Percentiles rank a stretch among this genome's conserved stretches.
These are phyloP conservation scores for Pithys albifrons DNA, from an alignment of 2,113 vertebrate species.

Conservation along the genomic window DNA sequence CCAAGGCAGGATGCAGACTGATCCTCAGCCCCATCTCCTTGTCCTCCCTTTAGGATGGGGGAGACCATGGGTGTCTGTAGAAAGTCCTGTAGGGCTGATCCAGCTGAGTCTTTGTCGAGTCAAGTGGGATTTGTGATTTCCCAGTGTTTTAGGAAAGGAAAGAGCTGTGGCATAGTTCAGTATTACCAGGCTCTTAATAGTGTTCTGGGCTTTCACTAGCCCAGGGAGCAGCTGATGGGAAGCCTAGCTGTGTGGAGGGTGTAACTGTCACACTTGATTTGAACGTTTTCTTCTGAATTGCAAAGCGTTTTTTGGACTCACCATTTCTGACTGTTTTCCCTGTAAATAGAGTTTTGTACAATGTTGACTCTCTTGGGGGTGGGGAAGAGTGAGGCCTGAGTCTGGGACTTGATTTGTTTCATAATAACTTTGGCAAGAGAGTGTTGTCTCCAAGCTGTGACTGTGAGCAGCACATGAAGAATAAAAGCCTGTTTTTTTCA, in stretches of 20 bases:
- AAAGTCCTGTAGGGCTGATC: not conserved
- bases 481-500: conserved; percentile 73
- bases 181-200: not conserved
- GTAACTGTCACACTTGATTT: not conserved
- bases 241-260: not conserved
- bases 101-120: not conserved
- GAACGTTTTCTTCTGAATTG: not conserved
- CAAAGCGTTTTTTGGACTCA: not conserved
- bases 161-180: not conserved
- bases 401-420: conserved; percentile 56
- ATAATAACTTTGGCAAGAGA: conserved; percentile 47
- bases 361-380: conserved; percentile 64
- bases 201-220: not conserved
- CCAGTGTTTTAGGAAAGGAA: not conserved
- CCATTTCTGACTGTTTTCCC: conserved; percentile 68
- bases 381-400: conserved; percentile 32
- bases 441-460: conserved; percentile 41
- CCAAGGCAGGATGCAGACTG: not conserved
- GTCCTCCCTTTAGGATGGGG: not conserved
- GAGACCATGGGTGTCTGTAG: not conserved
- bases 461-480: conserved; percentile 48
- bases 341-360: conserved; percentile 85
- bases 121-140: not conserved
- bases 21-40: not conserved
- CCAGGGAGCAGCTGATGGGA: not conserved